phyloP scores from a whole-genome alignment of 1,140 invertebrate species.

The Zaprionus vittiger region DNA sequence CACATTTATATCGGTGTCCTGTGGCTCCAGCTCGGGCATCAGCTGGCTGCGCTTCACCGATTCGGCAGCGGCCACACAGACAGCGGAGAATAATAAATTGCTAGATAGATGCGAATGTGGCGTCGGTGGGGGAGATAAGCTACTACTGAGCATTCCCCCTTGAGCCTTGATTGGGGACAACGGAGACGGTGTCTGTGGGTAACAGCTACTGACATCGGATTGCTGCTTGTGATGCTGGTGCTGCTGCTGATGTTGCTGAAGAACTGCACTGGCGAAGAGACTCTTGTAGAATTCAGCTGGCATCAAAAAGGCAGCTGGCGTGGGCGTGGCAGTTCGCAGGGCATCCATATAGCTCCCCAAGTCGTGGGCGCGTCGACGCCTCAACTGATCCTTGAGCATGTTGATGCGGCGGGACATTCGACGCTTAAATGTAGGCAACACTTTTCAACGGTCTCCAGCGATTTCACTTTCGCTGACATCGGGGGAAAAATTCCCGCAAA shows the following conservation, averaged over 20 bases:
- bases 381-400: constrained; percentile 70
- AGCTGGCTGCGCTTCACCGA: constrained; percentile 49
- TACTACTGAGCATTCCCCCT: not conserved
- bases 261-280: constrained; percentile 88
- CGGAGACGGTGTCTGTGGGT: constrained; percentile 53
- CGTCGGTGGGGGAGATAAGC: constrained; percentile 23
- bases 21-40: constrained; percentile 45
- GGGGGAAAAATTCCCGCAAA: constrained; percentile 3
- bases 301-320: constrained; percentile 86
- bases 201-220: constrained; percentile 39
- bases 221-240: constrained; percentile 33
- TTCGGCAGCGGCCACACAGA: constrained; percentile 61
- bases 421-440: constrained; percentile 65
- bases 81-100: constrained; percentile 78
- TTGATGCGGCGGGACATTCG: constrained; percentile 9
- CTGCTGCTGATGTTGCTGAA: constrained; percentile 83
- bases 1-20: constrained; percentile 22
- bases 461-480: constrained; percentile 63
- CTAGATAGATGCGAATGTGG: constrained; percentile 59
- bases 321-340: constrained; percentile 42
- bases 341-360: constrained; percentile 50
- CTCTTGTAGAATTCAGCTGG: constrained; percentile 92
- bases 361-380: constrained; percentile 48
- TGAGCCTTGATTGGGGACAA: constrained; percentile 13
- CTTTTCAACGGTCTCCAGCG: constrained; percentile 37